Conservation (phyloP, 2,888 invertebrate genomes). For the Drosophila falleni region DNA sequence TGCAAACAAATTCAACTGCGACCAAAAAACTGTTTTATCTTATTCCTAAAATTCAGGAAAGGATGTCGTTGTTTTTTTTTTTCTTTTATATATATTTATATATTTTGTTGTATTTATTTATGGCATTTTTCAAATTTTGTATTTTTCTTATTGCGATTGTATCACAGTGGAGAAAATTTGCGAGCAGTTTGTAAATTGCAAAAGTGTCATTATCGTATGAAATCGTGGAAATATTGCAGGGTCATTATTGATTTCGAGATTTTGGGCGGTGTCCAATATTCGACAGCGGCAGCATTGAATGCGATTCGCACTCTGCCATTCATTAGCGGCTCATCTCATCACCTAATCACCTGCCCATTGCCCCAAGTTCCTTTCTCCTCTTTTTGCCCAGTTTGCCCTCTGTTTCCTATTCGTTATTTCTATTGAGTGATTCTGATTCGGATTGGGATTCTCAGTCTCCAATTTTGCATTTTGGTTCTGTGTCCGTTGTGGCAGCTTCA, state of each 20-base stretch:
- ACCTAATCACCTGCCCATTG: constrained; percentile 31
- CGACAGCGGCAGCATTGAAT: constrained; percentile 25
- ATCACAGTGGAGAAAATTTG: neutral
- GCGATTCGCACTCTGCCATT: constrained; percentile 28
- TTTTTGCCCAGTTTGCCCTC: neutral
- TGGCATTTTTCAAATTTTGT: too few relatives aligned
- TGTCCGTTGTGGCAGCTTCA: constrained; percentile 54
- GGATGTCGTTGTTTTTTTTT: too few relatives aligned
- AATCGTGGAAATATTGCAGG: constrained; percentile 60
- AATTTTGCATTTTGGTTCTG: constrained; percentile 19
- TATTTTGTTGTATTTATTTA: too few relatives aligned
- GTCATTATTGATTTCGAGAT: constrained; percentile 65
- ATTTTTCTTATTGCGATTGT: too few relatives aligned
- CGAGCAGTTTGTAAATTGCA: constrained; percentile 17
- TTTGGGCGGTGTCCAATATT: neutral
- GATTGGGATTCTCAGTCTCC: constrained; percentile 14
- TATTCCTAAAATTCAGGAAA: too few relatives aligned
- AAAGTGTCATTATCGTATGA: constrained; percentile 54
- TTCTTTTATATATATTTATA: too few relatives aligned
- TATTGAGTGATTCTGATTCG: constrained; percentile 11
- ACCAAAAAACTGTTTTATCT: too few relatives aligned
- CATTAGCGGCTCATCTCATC: constrained; percentile 45
- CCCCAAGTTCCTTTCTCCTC: neutral
- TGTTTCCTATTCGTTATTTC: neutral
- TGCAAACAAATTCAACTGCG: too few relatives aligned